Evolutionary conservation across 2,797 vertebrate species (phyloP), one percentile per base, ranked within the genome.

Genomic region (Malurus splendens): DNA sequence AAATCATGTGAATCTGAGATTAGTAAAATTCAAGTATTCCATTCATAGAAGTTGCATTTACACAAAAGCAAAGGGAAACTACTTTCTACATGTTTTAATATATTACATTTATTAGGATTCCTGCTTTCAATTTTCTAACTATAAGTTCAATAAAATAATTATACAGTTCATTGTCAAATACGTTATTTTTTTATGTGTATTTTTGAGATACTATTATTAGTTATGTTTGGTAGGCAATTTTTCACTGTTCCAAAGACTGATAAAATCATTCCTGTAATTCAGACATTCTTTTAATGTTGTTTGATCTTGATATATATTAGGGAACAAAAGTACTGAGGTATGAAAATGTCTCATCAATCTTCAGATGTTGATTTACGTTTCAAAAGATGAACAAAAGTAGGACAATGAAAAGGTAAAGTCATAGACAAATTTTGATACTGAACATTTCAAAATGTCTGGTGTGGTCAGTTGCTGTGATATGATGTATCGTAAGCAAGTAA

Each of bases 151-250:
- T 10, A 50, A 38, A 87, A 45, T 38, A 82, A 47, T 1, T 27
- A 22, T 36, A 10, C 4, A 51, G 1, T 22, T 89, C 3, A 11
- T 24, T 59, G 12, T 25, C 15, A 82, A 76, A 61, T 47, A 47
- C 30, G 2, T 2, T 33, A 2, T 67, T 84, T 44, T 44, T 56
- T n/a, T 36, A 2, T 44, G 30, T 38, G 70, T 55, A 3, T 39
- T 44, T 77, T 51, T 0, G 0, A 64, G 4, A 17, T 22, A 32
- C 4, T 2, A 18, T 6, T 39, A 30, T 27, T 81, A 44, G 4
- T 5, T 57, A 12, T 12, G 1, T 67, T 68, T 86, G 11, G 18
- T 47, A 41, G 9, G 12, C 14, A 47, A 14, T 65, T 84, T 84
- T 68, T 20, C 7, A 6, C 50, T 66, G 6, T 42, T 87, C 30